phyloP scores from a whole-genome alignment of 53 echinoderm and acorn worm species.

The Echinarachnius parma region DNA sequence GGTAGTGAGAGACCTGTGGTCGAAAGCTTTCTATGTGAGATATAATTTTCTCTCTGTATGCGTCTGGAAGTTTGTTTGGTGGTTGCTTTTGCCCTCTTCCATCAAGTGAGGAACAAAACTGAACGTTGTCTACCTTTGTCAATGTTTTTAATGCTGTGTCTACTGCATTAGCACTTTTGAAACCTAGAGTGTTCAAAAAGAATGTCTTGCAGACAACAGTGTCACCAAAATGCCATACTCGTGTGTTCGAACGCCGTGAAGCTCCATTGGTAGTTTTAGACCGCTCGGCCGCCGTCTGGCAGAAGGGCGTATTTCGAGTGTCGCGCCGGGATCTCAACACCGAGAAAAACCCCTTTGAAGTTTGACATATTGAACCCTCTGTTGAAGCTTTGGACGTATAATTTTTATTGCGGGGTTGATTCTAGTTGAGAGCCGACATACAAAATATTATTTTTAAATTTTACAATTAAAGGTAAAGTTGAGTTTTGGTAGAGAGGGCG shows the following conservation, averaged over 20 bases:
- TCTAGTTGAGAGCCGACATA: too few relatives aligned
- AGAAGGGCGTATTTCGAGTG: too few relatives aligned
- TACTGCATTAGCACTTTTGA: conserved; percentile 24
- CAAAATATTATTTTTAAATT: too few relatives aligned
- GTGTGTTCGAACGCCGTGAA: conserved; percentile 31
- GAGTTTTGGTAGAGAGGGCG: too few relatives aligned
- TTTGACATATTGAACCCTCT: too few relatives aligned
- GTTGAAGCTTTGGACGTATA: too few relatives aligned
- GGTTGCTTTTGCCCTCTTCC: conserved; percentile 43
- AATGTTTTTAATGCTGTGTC: conserved; percentile 23
- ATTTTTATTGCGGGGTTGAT: too few relatives aligned
- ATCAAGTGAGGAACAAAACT: conserved; percentile 39
- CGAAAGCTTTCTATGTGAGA: conserved; percentile 36
- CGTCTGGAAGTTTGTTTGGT: conserved; percentile 44
- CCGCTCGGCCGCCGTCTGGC: too few relatives aligned
- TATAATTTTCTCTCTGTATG: conserved; percentile 29
- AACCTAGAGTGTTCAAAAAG: conserved; percentile 51
- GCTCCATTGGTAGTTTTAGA: conserved; percentile 24
- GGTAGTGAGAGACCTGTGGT: conserved; percentile 51
- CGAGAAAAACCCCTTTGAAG: too few relatives aligned
- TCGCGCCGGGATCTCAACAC: too few relatives aligned
- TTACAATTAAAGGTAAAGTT: too few relatives aligned
- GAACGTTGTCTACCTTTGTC: conserved; percentile 23
- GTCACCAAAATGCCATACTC: conserved; percentile 37
- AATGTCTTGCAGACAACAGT: conserved; percentile 48